These are phyloP conservation scores for Cheilosia scutellata DNA, from an alignment of 2,888 invertebrate species.

Conservation along the genomic window DNA sequence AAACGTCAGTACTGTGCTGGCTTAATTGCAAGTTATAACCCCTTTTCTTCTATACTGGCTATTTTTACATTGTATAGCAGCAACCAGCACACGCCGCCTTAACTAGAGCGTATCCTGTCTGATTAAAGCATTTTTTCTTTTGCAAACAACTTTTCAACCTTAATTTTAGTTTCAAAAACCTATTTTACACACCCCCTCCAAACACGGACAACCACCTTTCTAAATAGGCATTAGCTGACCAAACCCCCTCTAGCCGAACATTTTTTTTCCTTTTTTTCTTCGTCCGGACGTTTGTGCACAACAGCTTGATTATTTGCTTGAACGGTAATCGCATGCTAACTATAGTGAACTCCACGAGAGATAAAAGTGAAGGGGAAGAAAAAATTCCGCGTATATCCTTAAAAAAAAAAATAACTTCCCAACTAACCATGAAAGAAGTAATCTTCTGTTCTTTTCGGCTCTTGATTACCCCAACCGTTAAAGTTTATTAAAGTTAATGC, in stretches of 20 bases:
- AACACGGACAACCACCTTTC: background rate
- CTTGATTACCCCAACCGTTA: background rate
- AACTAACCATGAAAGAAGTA: conserved; percentile 7
- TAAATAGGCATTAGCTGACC: background rate
- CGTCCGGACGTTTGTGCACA: background rate
- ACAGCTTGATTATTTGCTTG: conserved; percentile 5
- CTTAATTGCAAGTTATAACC: background rate
- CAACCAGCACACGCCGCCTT: background rate
- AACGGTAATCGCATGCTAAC: conserved; percentile 12
- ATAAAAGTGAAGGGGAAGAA: background rate
- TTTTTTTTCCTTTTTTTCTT: background rate
- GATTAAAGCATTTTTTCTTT: background rate
- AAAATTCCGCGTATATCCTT: conserved; percentile 4
- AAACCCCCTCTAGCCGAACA: background rate
- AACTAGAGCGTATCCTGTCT: background rate
- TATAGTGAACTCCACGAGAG: conserved; percentile 3
- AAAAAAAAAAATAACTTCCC: background rate
- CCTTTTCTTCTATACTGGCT: background rate
- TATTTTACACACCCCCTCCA: background rate
- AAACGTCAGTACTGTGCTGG: background rate
- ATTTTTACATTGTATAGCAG: too few relatives aligned
- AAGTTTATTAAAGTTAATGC: conserved; percentile 9
- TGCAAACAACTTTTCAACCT: conserved; percentile 1
- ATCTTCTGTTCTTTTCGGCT: background rate
- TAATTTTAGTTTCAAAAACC: background rate